Percentiles rank a stretch among this genome's conserved stretches.
Conservation (phyloP, 23 tunicate species). For the Corella eumyota region DNA sequence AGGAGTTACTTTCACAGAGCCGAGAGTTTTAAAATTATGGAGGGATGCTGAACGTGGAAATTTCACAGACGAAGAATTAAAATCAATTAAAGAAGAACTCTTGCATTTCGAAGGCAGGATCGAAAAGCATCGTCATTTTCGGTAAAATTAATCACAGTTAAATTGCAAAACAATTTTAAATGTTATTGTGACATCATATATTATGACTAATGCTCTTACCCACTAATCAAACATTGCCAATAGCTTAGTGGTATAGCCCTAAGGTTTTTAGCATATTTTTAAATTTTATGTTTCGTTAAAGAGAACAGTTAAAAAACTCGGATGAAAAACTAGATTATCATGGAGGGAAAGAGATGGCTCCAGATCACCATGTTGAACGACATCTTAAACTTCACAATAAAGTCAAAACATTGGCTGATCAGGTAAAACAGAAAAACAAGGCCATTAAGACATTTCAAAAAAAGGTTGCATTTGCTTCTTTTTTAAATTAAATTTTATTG, state of each 20-base stretch:
- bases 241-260: no score
- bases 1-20: slow-evolving; percentile 19
- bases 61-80: slow-evolving; percentile 21
- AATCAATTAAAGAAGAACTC: slow-evolving; percentile 26
- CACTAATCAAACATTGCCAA: no score
- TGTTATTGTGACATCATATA: no score
- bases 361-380: slow-evolving; percentile 1
- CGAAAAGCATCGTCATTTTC: slow-evolving; percentile 21
- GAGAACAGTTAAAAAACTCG: slow-evolving; percentile 35
- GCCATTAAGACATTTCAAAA: no score
- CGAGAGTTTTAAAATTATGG: slow-evolving; percentile 20
- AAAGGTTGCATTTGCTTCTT: no score
- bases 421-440: no score
- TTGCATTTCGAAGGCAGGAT: slow-evolving; percentile 14
- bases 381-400: slow-evolving; percentile 15
- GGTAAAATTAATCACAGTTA: slow-evolving; percentile 3
- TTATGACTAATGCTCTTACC: no score
- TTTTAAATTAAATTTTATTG: no score
- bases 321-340: slow-evolving; percentile 19
- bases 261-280: no score
- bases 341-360: slow-evolving; percentile 22
- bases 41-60: slow-evolving; percentile 8
- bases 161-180: no score
- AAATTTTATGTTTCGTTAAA: no score
- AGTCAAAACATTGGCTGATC: no score